phyloP scores from a whole-genome alignment of 92 coral and sea anemone genomes.

The Micromussa lordhowensis region DNA sequence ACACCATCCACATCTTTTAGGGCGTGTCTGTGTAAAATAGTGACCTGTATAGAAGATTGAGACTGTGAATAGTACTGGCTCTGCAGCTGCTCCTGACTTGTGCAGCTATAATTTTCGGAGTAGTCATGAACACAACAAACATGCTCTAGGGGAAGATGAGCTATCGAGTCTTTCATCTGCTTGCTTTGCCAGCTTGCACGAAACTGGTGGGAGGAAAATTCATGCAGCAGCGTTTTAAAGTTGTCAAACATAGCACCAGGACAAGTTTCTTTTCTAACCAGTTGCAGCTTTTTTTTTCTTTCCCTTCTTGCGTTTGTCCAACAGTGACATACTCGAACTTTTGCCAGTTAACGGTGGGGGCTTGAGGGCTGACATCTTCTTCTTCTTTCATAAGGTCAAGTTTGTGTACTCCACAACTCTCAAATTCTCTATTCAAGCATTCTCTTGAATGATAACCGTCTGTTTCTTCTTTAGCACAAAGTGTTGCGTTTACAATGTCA shows the following conservation, averaged over 20 bases:
- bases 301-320: slow-evolving; percentile 33
- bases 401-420: slow-evolving; percentile 41
- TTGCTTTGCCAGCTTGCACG: slow-evolving; percentile 75
- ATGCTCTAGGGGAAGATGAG: slow-evolving; percentile 60
- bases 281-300: slow-evolving; percentile 42
- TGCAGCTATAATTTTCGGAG: slow-evolving; percentile 38
- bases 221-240: slow-evolving; percentile 24
- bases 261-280: slow-evolving; percentile 21
- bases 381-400: too few relatives aligned
- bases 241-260: slow-evolving; percentile 40
- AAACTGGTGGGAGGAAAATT: slow-evolving; percentile 69
- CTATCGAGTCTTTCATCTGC: slow-evolving; percentile 48
- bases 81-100: slow-evolving; percentile 58
- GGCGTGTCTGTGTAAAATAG: too few relatives aligned
- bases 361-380: too few relatives aligned
- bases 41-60: too few relatives aligned
- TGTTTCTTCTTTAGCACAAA: slow-evolving; percentile 34
- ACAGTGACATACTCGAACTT: slow-evolving; percentile 47
- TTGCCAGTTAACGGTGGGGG: slow-evolving; percentile 41
- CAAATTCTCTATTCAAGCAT: slow-evolving; percentile 46
- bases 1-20: too few relatives aligned
- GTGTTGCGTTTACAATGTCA: slow-evolving; percentile 42
- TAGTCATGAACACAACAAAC: slow-evolving; percentile 51
- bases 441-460: slow-evolving; percentile 31
- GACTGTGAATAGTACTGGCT: slow-evolving; percentile 38